A percentile compares a stretch with the other conserved stretches of the same genome.
Conservation (phyloP, 2,797 vertebrate genomes). For the Rachycentron canadum region DNA sequence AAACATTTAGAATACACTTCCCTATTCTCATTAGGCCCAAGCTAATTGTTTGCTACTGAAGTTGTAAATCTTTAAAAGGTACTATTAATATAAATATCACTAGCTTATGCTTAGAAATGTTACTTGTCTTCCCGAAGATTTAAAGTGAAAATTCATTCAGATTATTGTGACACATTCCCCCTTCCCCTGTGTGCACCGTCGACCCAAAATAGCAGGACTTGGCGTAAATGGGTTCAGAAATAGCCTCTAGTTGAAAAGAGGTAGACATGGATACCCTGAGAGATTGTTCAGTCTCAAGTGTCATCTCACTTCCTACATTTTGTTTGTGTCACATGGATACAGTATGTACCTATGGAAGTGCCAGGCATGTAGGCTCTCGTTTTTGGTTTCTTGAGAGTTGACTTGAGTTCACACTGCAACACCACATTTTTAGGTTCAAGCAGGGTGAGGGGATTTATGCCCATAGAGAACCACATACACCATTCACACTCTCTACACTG, state of each 20-base stretch:
- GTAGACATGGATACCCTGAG: slow-evolving; percentile 52
- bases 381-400: neutral
- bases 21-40: neutral
- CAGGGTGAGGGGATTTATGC: neutral
- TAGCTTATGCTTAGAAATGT: neutral
- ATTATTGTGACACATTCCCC: slow-evolving; percentile 17
- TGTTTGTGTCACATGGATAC: slow-evolving; percentile 26
- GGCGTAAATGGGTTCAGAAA: slow-evolving; percentile 66
- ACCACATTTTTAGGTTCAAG: neutral
- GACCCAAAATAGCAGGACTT: slow-evolving; percentile 66
- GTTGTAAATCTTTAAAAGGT: neutral
- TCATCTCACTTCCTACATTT: slow-evolving; percentile 66
- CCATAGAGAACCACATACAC: neutral
- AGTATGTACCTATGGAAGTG: neutral
- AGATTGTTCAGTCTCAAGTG: slow-evolving; percentile 60
- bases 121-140: neutral
- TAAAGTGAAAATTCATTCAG: neutral
- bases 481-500: too few relatives aligned
- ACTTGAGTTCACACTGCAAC: neutral
- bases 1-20: too few relatives aligned
- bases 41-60: neutral
- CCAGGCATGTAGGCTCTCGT: neutral
- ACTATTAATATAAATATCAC: too few relatives aligned
- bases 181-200: slow-evolving; percentile 1
- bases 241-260: slow-evolving; percentile 66